Evolutionary conservation across 1,140 invertebrate genomes (phyloP).

Genomic region (Drosophila arawakana): DNA sequence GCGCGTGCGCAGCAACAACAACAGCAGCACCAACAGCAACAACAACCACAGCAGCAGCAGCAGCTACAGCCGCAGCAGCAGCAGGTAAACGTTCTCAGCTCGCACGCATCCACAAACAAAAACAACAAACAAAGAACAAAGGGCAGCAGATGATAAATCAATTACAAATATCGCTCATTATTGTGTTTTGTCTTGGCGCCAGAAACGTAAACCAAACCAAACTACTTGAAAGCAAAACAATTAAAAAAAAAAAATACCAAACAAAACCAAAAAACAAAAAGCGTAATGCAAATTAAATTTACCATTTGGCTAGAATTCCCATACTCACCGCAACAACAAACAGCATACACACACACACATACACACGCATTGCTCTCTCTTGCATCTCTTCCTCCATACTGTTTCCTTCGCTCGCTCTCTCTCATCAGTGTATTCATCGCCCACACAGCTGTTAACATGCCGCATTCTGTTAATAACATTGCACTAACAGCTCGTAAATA

Average conservation of each 20-base stretch:
- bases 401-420: background rate
- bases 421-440: constrained; percentile 2
- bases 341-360: constrained; percentile 36
- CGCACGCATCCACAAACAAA: constrained; percentile 65
- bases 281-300: constrained; percentile 57
- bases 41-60: constrained; percentile 69
- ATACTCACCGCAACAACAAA: constrained; percentile 56
- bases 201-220: constrained; percentile 80
- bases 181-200: constrained; percentile 79
- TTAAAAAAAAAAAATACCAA: constrained; percentile 35
- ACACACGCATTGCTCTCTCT: constrained; percentile 29
- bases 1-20: constrained; percentile 85
- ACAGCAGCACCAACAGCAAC: constrained; percentile 67
- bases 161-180: constrained; percentile 58
- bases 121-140: constrained; percentile 30
- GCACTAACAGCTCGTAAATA: constrained; percentile 67
- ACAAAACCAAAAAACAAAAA: constrained; percentile 25
- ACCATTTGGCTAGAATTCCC: constrained; percentile 68
- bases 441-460: constrained; percentile 30
- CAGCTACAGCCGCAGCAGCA: constrained; percentile 81
- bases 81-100: constrained; percentile 83
- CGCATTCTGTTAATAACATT: constrained; percentile 61
- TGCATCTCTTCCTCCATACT: constrained; percentile 10
- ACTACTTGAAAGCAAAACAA: constrained; percentile 62
- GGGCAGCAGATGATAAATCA: constrained; percentile 50